These are phyloP conservation scores for Lacerta bilineata DNA, from an alignment of 2,797 vertebrate genomes.

Conservation along the genomic window DNA sequence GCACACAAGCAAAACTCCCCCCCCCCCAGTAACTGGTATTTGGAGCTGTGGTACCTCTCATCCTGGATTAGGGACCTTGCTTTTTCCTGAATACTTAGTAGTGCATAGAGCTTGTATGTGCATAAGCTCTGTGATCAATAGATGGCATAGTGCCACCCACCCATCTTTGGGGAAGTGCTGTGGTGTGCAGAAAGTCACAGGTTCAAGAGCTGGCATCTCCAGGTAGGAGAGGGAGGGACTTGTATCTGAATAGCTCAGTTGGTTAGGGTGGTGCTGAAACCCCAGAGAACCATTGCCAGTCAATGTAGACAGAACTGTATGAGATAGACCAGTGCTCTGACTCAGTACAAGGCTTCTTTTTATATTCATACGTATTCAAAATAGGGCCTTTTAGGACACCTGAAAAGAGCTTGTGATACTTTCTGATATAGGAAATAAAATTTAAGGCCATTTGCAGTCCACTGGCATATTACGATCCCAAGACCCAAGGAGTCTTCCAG, in stretches of 20 bases:
- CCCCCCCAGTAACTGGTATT: no score
- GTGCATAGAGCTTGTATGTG: background rate
- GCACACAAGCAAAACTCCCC: no score
- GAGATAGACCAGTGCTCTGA: background rate
- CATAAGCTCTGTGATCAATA: background rate
- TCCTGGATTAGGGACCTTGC: background rate
- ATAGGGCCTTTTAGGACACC: background rate
- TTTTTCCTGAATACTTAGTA: background rate
- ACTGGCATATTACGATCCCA: conserved; percentile 27
- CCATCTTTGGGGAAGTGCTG: no score
- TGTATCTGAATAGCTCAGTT: no score
- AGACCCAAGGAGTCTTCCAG: background rate
- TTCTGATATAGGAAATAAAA: background rate
- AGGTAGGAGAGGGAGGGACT: no score
- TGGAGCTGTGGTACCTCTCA: no score
- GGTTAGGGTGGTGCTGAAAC: no score
- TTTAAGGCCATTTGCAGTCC: conserved; percentile 25
- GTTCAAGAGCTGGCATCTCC: no score
- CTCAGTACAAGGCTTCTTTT: background rate
- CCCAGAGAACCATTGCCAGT: background rate
- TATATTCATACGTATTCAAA: background rate
- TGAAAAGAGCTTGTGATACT: background rate
- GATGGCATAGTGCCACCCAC: background rate
- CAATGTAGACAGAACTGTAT: background rate
- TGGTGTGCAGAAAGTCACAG: no score